phyloP scores from a whole-genome alignment of 2,888 invertebrate genomes.

The Amitus sp. region DNA sequence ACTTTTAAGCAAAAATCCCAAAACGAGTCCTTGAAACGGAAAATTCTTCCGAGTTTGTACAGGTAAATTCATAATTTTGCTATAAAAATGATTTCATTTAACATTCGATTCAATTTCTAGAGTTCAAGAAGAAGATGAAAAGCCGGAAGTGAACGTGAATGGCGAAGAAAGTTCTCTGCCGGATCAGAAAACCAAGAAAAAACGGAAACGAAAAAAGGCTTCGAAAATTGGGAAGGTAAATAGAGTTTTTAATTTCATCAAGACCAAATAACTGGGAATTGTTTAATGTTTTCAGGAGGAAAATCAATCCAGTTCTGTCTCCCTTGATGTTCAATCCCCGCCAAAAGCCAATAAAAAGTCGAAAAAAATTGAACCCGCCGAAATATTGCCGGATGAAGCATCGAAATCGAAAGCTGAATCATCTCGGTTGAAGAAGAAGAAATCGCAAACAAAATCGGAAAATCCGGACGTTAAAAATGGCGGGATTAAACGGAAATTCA shows the following conservation, averaged over 20 bases:
- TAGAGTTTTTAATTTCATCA: not conserved
- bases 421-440: no score
- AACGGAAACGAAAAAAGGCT: conserved; percentile 45
- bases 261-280: no score
- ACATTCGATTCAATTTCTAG: conserved; percentile 25
- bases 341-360: no score
- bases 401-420: no score
- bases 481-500: conserved; percentile 17
- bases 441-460: conserved; percentile 26
- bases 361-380: no score
- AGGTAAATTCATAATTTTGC: no score
- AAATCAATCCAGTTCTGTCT: not conserved
- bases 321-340: no score
- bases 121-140: conserved; percentile 41
- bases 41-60: conserved; percentile 83
- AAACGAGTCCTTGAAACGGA: conserved; percentile 79
- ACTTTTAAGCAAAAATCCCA: conserved; percentile 79
- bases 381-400: no score
- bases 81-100: no score
- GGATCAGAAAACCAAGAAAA: conserved; percentile 46
- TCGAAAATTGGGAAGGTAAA: conserved; percentile 31
- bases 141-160: conserved; percentile 8
- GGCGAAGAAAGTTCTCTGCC: conserved; percentile 31
- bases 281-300: not conserved
- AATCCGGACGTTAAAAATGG: conserved; percentile 40